phyloP scores from a whole-genome alignment of 2,113 vertebrate species.

The Atlantisia rogersi region DNA sequence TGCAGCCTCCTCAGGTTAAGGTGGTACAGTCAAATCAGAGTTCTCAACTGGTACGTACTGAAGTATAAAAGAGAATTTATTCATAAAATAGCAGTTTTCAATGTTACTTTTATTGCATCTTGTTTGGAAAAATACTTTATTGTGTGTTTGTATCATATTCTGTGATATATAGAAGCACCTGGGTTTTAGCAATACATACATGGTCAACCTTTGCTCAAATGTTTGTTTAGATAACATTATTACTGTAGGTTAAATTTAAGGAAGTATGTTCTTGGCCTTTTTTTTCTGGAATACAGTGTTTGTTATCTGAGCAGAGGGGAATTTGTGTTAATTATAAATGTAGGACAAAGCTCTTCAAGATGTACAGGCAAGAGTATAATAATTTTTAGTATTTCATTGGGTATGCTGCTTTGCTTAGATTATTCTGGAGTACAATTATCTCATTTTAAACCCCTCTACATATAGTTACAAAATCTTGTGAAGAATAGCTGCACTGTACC shows the following conservation, averaged over 20 bases:
- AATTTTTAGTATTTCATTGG: neutral
- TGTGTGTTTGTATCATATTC: neutral
- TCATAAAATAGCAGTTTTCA: neutral
- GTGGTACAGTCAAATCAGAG: conserved; percentile 76
- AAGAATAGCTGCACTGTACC: neutral
- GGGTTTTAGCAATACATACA: too few species aligned
- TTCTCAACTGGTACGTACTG: conserved; percentile 81
- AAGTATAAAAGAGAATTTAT: neutral
- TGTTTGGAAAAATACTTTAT: neutral
- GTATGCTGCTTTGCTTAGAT: neutral
- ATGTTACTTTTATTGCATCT: neutral
- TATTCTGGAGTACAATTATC: neutral
- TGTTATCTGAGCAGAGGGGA: neutral
- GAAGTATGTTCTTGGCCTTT: neutral
- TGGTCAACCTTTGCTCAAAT: neutral
- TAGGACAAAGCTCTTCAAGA: neutral
- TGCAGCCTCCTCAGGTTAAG: conserved; percentile 70
- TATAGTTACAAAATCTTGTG: neutral
- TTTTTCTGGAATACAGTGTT: neutral
- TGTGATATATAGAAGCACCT: neutral
- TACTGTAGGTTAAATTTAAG: neutral
- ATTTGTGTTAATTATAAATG: neutral
- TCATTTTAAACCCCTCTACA: neutral
- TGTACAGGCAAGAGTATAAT: neutral
- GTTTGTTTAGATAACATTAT: neutral